phyloP scores from a whole-genome alignment of 2,113 vertebrate species.

The Ptychochromis oligacanthus region DNA sequence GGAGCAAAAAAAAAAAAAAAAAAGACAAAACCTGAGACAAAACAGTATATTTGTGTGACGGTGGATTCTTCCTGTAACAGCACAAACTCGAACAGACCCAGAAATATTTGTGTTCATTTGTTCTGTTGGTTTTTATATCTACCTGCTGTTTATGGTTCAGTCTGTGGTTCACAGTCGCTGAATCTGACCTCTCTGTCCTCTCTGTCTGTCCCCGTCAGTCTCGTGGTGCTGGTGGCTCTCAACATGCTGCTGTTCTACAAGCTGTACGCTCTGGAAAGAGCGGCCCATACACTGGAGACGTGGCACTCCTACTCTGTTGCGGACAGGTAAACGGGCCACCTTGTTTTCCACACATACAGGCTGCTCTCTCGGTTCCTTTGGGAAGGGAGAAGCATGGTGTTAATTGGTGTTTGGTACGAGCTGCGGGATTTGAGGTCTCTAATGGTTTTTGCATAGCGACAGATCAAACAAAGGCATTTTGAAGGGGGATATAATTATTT shows the following conservation, averaged over 20 bases:
- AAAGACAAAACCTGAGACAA: no score
- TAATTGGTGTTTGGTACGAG: neutral
- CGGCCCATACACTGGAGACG: conserved; percentile 88
- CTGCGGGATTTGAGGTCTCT: neutral
- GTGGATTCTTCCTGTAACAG: conserved; percentile 45
- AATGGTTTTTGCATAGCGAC: neutral
- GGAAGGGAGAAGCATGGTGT: neutral
- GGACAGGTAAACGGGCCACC: conserved; percentile 79
- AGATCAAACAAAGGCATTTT: fast-evolving
- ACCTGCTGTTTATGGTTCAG: no score
- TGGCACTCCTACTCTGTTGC: conserved; percentile 89
- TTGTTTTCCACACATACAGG: neutral
- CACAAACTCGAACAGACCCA: neutral
- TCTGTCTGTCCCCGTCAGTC: conserved; percentile 69
- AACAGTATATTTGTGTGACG: neutral
- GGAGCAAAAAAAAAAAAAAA: no score
- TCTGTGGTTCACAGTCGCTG: fast-evolving
- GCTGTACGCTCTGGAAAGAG: conserved; percentile 89
- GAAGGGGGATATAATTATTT: no score
- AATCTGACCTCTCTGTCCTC: neutral
- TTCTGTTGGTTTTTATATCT: neutral
- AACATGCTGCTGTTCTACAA: conserved; percentile 93
- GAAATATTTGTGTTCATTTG: neutral
- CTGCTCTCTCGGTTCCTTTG: neutral
- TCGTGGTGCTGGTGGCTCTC: conserved; percentile 87